A percentile compares a stretch with the other conserved stretches of the same genome.
Conservation (phyloP, 2,888 invertebrate genomes). For the Gymnosoma rotundatum region DNA sequence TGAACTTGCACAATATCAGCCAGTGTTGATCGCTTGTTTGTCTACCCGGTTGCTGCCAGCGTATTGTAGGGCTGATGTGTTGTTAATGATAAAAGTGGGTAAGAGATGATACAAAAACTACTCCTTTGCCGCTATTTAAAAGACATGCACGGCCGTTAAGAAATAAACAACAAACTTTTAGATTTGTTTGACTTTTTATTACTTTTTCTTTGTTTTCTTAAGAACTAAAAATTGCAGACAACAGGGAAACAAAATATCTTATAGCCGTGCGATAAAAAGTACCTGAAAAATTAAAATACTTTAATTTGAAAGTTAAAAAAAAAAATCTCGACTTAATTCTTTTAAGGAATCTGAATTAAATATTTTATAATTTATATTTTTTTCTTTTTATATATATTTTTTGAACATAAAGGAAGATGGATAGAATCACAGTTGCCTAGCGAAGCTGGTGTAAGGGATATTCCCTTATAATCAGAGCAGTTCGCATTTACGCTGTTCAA, state of each 20-base stretch:
- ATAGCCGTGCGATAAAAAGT: not conserved
- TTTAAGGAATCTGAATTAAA: slow-evolving; percentile 6
- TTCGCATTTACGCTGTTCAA: too few species aligned
- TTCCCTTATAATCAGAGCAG: too few species aligned
- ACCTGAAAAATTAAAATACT: not conserved
- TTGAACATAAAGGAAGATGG: too few species aligned
- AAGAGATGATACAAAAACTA: slow-evolving; percentile 16
- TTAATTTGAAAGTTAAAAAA: slow-evolving; percentile 4
- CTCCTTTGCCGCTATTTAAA: slow-evolving; percentile 11
- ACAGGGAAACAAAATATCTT: too few species aligned
- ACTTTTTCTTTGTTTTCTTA: not conserved
- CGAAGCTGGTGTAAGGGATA: too few species aligned
- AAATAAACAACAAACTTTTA: too few species aligned
- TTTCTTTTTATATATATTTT: too few species aligned
- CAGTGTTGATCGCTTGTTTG: slow-evolving; percentile 11
- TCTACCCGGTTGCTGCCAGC: slow-evolving; percentile 20
- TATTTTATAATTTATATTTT: too few species aligned
- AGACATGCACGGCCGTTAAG: not conserved
- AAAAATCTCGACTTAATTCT: slow-evolving; percentile 30
- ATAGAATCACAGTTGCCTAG: too few species aligned
- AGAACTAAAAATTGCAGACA: too few species aligned
- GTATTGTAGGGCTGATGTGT: slow-evolving; percentile 22
- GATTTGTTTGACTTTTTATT: not conserved
- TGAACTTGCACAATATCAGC: slow-evolving; percentile 64
- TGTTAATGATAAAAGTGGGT: slow-evolving; percentile 39